These are phyloP conservation scores for Ciconia stormi DNA, from an alignment of 2,113 vertebrate genomes.

Conservation along the genomic window DNA sequence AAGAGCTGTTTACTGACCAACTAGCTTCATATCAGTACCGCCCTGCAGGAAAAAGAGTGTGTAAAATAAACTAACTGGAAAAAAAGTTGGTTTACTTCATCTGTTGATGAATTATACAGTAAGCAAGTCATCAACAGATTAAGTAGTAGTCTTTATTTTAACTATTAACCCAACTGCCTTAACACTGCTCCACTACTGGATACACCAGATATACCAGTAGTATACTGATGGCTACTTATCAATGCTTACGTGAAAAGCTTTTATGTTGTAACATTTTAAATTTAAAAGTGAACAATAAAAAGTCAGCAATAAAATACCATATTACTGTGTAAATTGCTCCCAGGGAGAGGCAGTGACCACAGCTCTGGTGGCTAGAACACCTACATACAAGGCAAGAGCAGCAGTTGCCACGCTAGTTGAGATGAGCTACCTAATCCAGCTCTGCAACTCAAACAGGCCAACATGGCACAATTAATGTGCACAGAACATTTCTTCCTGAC, in stretches of 20 bases:
- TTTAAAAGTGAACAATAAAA: no score
- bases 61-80: neutral
- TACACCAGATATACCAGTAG: no score
- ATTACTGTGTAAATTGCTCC: neutral
- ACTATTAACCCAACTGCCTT: neutral
- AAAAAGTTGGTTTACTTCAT: neutral
- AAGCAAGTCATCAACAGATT: neutral
- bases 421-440: neutral
- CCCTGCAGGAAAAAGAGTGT: neutral
- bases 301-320: neutral
- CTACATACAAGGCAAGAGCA: neutral
- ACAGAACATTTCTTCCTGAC: neutral
- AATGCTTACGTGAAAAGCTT: neutral
- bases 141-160: neutral
- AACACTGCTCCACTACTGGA: neutral
- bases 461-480: fast-evolving
- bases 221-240: neutral
- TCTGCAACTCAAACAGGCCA: neutral
- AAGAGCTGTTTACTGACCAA: neutral
- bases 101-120: neutral
- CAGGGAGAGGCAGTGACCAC: neutral
- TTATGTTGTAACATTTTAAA: neutral
- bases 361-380: neutral
- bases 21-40: neutral
- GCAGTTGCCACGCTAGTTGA: neutral